Conservation (phyloP, 2,113 vertebrate genomes). For the Nannobrachium achirus region DNA sequence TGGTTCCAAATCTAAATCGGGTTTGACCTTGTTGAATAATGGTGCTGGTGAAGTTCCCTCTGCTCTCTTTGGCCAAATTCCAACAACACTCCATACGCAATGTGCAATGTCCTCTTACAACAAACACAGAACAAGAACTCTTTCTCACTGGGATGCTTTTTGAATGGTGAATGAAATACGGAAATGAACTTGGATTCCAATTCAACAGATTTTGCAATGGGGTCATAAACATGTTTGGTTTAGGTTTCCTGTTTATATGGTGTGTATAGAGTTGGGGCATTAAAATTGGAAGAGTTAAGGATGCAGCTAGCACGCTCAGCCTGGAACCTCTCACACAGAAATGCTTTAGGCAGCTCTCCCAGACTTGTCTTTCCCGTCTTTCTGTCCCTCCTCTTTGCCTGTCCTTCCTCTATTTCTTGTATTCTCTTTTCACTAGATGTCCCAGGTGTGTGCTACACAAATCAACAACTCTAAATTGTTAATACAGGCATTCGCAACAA, state of each 20-base stretch:
- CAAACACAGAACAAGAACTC: conserved; percentile 35
- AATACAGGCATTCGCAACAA: conserved; percentile 5
- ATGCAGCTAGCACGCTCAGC: conserved; percentile 34
- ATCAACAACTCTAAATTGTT: background rate
- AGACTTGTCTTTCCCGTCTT: conserved; percentile 21
- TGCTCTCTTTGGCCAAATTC: conserved; percentile 53
- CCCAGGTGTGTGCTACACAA: background rate
- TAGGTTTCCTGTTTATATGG: conserved; percentile 70
- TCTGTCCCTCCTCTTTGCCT: conserved; percentile 3
- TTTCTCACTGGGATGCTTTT: conserved; percentile 48
- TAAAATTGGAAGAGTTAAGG: conserved; percentile 55
- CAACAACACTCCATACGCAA: conserved; percentile 42
- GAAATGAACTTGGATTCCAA: conserved; percentile 44
- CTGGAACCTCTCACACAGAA: conserved; percentile 60
- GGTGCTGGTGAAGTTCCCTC: conserved; percentile 55
- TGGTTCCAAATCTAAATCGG: conserved; percentile 64
- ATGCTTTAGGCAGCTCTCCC: conserved; percentile 29
- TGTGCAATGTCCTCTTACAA: conserved; percentile 9
- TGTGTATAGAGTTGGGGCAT: conserved; percentile 42
- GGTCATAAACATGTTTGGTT: conserved; percentile 60
- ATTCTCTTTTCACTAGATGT: conserved; percentile 2
- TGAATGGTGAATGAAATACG: conserved; percentile 46
- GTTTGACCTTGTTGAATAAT: conserved; percentile 72
- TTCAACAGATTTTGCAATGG: conserved; percentile 45
- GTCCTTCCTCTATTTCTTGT: background rate